These are phyloP conservation scores for Stegophylla sp. DNA, from an alignment of 2,888 invertebrate genomes.

Conservation along the genomic window DNA sequence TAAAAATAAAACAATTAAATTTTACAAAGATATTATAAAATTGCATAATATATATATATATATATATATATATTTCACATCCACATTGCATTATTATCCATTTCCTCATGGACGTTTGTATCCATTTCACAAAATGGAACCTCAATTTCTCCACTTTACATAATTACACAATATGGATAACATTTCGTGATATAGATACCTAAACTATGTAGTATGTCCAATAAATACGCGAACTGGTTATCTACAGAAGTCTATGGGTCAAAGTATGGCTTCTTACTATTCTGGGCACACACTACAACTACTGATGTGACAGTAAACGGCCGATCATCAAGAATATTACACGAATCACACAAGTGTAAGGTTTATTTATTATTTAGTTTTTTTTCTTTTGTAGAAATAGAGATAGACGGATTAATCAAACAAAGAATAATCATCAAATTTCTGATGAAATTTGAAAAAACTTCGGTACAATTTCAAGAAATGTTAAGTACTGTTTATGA, in stretches of 20 bases:
- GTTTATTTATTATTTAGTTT: too few relatives aligned
- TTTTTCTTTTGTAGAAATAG: conserved; percentile 3
- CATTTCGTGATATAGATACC: too few relatives aligned
- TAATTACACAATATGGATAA: too few relatives aligned
- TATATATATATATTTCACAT: too few relatives aligned
- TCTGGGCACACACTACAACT: background rate
- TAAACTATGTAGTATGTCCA: conserved; percentile 14
- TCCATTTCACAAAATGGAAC: too few relatives aligned
- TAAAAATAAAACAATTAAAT: conserved; percentile 64
- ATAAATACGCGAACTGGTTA: conserved; percentile 22
- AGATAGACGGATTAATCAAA: background rate
- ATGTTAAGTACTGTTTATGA: conserved; percentile 46
- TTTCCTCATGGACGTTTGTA: too few relatives aligned
- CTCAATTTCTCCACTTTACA: too few relatives aligned
- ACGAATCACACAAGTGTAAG: background rate
- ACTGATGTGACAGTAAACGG: conserved; percentile 4
- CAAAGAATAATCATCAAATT: conserved; percentile 42
- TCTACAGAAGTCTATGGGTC: background rate
- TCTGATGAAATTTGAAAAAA: conserved; percentile 37
- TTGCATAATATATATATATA: conserved; percentile 22
- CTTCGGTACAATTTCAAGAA: conserved; percentile 21
- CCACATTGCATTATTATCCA: too few relatives aligned
- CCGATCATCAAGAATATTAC: background rate
- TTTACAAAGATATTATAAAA: background rate
- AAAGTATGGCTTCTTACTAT: background rate